Percentiles rank a stretch among this genome's conserved stretches.
Conservation (phyloP, 2,888 invertebrate species). For the Torymus texanus region DNA sequence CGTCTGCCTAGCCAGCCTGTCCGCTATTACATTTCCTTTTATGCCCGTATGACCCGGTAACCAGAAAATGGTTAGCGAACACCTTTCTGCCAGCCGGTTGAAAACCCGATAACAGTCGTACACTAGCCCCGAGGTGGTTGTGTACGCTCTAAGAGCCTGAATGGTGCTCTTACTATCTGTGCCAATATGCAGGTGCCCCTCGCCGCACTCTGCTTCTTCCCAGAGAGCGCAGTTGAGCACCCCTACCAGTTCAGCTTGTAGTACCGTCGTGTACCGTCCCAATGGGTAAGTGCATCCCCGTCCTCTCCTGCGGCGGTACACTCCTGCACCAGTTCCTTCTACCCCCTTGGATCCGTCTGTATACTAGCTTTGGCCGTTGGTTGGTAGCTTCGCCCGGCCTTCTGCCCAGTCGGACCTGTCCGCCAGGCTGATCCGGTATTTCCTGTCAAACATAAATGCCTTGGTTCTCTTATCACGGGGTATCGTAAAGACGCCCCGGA, state of each 20-base stretch:
- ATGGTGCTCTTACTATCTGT: too few species aligned
- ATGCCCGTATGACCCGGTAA: too few species aligned
- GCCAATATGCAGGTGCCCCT: too few species aligned
- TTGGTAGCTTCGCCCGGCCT: background rate
- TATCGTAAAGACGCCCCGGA: background rate
- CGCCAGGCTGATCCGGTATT: background rate
- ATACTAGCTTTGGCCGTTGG: background rate
- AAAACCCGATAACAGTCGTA: too few species aligned
- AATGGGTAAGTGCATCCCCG: background rate
- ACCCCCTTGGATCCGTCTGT: slow-evolving; percentile 5
- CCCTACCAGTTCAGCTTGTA: background rate
- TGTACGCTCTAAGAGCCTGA: too few species aligned
- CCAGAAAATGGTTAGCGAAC: too few species aligned
- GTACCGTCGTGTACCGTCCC: background rate
- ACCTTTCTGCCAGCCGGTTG: too few species aligned
- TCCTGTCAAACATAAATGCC: background rate
- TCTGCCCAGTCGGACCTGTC: background rate
- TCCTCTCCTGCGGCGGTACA: background rate
- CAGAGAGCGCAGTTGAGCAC: background rate
- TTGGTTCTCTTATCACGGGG: too few species aligned
- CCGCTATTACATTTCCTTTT: too few species aligned
- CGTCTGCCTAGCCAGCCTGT: too few species aligned
- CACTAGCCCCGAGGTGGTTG: too few species aligned
- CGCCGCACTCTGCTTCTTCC: too few species aligned
- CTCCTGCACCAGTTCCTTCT: background rate